Percentiles rank a stretch among this genome's conserved stretches.
Evolutionary conservation across 1,140 invertebrate species (phyloP).

Genomic region (Drosophila pandora): DNA sequence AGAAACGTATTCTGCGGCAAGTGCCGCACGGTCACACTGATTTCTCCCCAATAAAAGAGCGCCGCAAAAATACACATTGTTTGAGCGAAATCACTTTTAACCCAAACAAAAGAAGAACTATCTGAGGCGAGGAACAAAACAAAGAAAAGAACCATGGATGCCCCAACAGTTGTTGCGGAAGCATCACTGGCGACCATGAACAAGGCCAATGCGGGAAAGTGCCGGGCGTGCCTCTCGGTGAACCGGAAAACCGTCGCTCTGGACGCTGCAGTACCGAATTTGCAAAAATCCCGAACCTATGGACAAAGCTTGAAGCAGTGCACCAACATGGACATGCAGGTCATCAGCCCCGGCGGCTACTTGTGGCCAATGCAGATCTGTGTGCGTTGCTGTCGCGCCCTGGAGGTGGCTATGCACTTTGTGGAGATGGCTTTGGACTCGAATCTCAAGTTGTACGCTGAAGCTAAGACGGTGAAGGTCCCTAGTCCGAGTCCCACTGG

Average conservation of each 20-base stretch:
- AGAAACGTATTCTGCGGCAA: not conserved
- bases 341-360: conserved; percentile 54
- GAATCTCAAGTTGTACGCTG: conserved; percentile 56
- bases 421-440: conserved; percentile 67
- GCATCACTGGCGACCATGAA: conserved; percentile 59
- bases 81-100: conserved; percentile 3
- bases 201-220: conserved; percentile 61
- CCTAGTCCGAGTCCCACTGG: conserved; percentile 36
- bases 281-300: conserved; percentile 56
- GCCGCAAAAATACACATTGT: conserved; percentile 37
- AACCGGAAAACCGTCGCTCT: conserved; percentile 62
- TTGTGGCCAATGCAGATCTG: conserved; percentile 73
- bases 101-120: not conserved
- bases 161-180: conserved; percentile 35
- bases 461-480: conserved; percentile 51
- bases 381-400: conserved; percentile 66
- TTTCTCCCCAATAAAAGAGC: conserved; percentile 12
- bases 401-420: conserved; percentile 74
- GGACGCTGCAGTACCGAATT: conserved; percentile 56
- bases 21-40: not conserved
- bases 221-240: conserved; percentile 68
- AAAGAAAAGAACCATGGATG: conserved; percentile 43
- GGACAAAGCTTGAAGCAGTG: conserved; percentile 61
- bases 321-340: conserved; percentile 53
- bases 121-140: not conserved